Conservation (phyloP, 1,140 invertebrate species). For the Macrobrachium nipponense region DNA sequence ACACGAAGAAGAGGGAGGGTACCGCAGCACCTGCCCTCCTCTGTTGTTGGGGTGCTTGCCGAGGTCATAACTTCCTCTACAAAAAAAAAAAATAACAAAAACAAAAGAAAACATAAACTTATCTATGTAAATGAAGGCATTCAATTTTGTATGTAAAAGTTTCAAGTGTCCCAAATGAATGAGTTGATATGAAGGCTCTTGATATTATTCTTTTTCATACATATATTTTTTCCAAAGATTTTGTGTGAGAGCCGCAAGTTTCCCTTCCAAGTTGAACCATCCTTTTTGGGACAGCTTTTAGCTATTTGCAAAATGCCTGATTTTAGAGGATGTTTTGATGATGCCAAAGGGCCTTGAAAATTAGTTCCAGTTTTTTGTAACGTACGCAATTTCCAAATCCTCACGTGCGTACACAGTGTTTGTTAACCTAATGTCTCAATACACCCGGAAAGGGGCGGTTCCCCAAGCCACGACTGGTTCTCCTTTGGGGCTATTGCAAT, state of each 20-base stretch:
- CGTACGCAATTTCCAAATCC: conserved; percentile 56
- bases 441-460: conserved; percentile 48
- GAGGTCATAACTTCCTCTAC: conserved; percentile 52
- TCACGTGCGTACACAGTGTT: conserved; percentile 55
- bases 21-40: conserved; percentile 18
- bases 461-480: conserved; percentile 46
- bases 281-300: conserved; percentile 47
- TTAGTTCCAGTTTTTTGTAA: conserved; percentile 57
- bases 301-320: conserved; percentile 53
- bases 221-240: conserved; percentile 44
- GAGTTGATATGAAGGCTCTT: conserved; percentile 45
- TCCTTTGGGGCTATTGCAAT: conserved; percentile 5
- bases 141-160: conserved; percentile 45
- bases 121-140: conserved; percentile 48
- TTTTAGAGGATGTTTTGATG: conserved; percentile 51
- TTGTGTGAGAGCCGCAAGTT: conserved; percentile 44
- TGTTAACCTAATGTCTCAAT: conserved; percentile 48
- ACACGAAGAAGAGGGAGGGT: conserved; percentile 48
- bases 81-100: conserved; percentile 38
- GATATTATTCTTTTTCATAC: conserved; percentile 33
- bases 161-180: conserved; percentile 37
- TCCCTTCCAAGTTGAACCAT: conserved; percentile 48
- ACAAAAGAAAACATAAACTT: too few species aligned
- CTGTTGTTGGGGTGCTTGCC: conserved; percentile 34
- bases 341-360: conserved; percentile 54